Percentiles rank a stretch among this genome's conserved stretches.
These are phyloP conservation scores for Rhodinocichla rosea DNA, from an alignment of 2,113 vertebrate species.

Conservation along the genomic window DNA sequence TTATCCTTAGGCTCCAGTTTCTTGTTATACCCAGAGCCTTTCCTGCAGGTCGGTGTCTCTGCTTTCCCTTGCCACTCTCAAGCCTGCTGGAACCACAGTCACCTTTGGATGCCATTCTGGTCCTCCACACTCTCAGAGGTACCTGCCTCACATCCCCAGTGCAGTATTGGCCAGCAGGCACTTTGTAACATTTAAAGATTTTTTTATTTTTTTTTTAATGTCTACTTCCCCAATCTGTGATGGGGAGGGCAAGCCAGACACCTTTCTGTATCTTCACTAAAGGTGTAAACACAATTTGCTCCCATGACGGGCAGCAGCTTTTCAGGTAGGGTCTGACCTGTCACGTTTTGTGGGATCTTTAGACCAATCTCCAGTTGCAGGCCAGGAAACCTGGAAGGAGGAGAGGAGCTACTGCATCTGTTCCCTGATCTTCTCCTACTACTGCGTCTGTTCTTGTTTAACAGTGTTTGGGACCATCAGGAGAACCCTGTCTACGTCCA, in stretches of 20 bases:
- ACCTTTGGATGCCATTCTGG: not conserved
- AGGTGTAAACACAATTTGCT: not conserved
- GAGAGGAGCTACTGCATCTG: not conserved
- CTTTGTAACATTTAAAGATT: not conserved
- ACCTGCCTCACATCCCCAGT: not conserved
- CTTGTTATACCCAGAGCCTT: not conserved
- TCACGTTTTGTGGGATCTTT: not conserved
- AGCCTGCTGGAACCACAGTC: not conserved
- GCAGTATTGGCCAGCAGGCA: not conserved
- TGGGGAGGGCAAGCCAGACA: not conserved
- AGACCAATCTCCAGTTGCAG: not conserved
- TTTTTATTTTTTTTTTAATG: not conserved
- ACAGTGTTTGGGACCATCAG: not conserved
- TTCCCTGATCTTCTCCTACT: not conserved
- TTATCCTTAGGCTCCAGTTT: not conserved
- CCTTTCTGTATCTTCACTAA: not conserved
- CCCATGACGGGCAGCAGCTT: not conserved
- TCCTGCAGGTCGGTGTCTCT: not conserved
- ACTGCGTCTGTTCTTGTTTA: fast-evolving
- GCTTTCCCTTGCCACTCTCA: not conserved
- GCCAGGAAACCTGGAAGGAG: not conserved
- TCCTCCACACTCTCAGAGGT: not conserved
- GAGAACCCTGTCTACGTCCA: not conserved
- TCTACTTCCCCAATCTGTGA: not conserved
- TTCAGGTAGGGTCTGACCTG: not conserved